phyloP scores from a whole-genome alignment of 2,888 invertebrate species.

The Heteromurus nitidus region DNA sequence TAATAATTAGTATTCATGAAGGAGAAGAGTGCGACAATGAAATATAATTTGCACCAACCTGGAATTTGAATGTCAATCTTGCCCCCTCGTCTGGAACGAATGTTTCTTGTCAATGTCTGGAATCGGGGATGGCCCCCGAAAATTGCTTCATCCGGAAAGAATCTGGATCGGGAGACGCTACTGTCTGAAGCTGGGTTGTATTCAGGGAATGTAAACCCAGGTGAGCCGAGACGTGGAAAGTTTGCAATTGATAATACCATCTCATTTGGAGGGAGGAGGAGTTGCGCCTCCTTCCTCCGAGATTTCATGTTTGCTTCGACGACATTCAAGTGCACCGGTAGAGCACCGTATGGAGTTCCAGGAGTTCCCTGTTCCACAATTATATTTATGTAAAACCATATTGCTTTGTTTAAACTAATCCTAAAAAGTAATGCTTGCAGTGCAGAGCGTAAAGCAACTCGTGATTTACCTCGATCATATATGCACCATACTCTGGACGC shows the following conservation, averaged over 20 bases:
- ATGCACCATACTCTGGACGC: slow-evolving; percentile 99
- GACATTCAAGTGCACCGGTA: slow-evolving; percentile 96
- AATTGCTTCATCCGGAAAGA: slow-evolving; percentile 96
- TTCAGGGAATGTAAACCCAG: slow-evolving; percentile 90
- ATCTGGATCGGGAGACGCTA: slow-evolving; percentile 88
- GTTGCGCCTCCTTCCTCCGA: slow-evolving; percentile 81
- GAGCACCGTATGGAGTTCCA: slow-evolving; percentile 94
- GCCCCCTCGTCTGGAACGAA: slow-evolving; percentile 91
- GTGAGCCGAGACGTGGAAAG: slow-evolving; percentile 94
- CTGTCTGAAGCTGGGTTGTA: slow-evolving; percentile 82
- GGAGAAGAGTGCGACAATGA: no score
- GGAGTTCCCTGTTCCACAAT: slow-evolving; percentile 92
- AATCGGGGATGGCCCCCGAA: slow-evolving; percentile 97
- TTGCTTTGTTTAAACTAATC: no score
- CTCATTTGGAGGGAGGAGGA: slow-evolving; percentile 85
- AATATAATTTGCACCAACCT: slow-evolving; percentile 81
- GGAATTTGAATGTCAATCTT: slow-evolving; percentile 98
- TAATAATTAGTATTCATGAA: no score
- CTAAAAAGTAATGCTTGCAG: no score
- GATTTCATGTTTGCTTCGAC: slow-evolving; percentile 98
- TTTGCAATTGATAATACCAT: slow-evolving; percentile 92
- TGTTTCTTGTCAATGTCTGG: slow-evolving; percentile 93
- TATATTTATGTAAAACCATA: no score
- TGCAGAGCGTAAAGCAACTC: background rate
- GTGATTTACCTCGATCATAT: slow-evolving; percentile 94